Evolutionary conservation across 2,888 invertebrate species (phyloP).

Genomic region (Apamea sordens): DNA sequence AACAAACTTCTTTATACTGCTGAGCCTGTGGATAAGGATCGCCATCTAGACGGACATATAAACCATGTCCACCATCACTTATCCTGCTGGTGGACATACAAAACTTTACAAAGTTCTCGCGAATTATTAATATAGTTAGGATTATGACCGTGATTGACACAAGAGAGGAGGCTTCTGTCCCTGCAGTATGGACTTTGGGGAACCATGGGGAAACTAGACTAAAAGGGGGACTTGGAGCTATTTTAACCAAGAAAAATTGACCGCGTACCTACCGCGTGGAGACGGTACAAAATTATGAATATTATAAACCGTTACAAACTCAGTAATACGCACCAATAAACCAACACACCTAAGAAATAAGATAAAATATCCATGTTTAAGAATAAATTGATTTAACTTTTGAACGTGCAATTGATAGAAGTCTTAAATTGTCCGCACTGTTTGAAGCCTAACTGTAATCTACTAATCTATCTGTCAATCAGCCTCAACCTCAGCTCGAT

Average conservation of each 20-base stretch:
- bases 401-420: neutral
- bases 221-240: too few relatives aligned
- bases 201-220: neutral
- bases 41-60: neutral
- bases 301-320: neutral
- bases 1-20: neutral
- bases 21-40: neutral
- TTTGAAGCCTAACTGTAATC: neutral
- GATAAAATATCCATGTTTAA: neutral
- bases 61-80: too few relatives aligned
- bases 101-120: neutral
- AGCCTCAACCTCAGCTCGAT: neutral
- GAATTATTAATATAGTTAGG: neutral
- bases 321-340: neutral
- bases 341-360: too few relatives aligned
- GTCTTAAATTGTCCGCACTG: neutral
- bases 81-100: too few relatives aligned
- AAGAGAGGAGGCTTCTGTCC: neutral
- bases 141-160: neutral
- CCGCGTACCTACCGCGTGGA: neutral
- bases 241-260: neutral
- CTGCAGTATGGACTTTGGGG: neutral
- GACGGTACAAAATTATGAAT: neutral
- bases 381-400: neutral
- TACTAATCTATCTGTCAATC: constrained; percentile 15